Evolutionary conservation across 2,888 invertebrate genomes (phyloP), one percentile per base, ranked within the genome.

Genomic region (Aleiodes testaceus): DNA sequence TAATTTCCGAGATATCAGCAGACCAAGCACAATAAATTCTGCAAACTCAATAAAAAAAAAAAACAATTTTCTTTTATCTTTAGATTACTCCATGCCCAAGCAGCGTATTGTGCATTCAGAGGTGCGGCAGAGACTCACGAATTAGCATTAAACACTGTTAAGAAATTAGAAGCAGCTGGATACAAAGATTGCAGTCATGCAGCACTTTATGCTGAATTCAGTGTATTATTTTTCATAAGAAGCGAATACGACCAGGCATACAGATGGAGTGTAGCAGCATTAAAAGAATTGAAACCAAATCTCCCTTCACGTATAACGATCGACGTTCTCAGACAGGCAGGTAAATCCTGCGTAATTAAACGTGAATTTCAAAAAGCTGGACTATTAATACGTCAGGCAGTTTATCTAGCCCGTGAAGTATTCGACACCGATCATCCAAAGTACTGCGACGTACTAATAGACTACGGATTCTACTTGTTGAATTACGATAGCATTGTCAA

Each of bases 301-400:
- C 90, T 93, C 73, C 92, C 93, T 22, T 88, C 91, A 79, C 91
- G 93, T 85, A 90, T 93, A 73, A 90, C 92, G 44, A 91, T 97
- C 67, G 96, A 97, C 86, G 94, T 96, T 67, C 88, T 97, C 47
- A 91, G 97, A 61, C 94, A 95, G 84, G 94, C 95, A 79, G 94
- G 95, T 74, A 97, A 96, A 87, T 93, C 95, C 16, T 97, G 97
- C 89, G 95, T 97, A 52, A 93, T 96, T 55, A 97, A 96, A 89
- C 91, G 97, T 49, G 92, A 94, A 80, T 97, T 97, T 88, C 89
- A 90, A 45, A 92, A 92, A 82, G 97, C 97, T 26, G 95, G 95
- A 79, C 89, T 95, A 77, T 89, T 97, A 65, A 95, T 97, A 78
- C 92, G 92, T 74, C 94, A 96, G 88, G 97, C 96, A 0, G 93